Evolutionary conservation across 2,888 invertebrate species (phyloP).

Genomic region (Pandemis cinnamomeana): DNA sequence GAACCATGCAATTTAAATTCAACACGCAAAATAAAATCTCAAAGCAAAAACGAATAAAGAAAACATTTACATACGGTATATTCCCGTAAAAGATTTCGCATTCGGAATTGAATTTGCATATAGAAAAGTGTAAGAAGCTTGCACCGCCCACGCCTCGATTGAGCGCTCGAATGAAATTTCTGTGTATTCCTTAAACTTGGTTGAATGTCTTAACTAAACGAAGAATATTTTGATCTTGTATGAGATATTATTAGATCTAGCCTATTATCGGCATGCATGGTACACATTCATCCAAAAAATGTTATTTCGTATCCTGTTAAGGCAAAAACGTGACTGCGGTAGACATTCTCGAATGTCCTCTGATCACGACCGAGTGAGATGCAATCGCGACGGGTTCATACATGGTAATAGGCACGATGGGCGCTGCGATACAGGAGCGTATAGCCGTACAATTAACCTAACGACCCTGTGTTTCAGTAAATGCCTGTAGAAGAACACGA

Average conservation of each 20-base stretch:
- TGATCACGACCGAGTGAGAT: conserved; percentile 73
- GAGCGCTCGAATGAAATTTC: conserved; percentile 48
- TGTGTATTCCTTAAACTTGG: conserved; percentile 43
- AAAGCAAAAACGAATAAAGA: conserved; percentile 55
- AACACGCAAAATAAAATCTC: conserved; percentile 53
- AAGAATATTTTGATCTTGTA: background rate
- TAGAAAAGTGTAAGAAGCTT: conserved; percentile 51
- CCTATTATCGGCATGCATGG: background rate
- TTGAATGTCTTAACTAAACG: background rate
- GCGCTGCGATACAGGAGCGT: conserved; percentile 50
- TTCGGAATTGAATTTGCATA: conserved; percentile 67
- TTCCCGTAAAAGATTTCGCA: conserved; percentile 64
- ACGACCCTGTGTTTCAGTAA: conserved; percentile 57
- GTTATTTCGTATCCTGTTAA: conserved; percentile 48
- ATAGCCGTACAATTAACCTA: conserved; percentile 66
- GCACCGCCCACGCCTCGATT: conserved; percentile 62
- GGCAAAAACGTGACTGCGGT: conserved; percentile 73
- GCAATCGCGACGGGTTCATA: conserved; percentile 64
- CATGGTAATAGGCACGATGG: conserved; percentile 58
- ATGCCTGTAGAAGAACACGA: background rate
- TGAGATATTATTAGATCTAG: background rate
- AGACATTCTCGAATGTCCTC: conserved; percentile 63
- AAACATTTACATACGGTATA: conserved; percentile 64
- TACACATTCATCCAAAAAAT: conserved; percentile 8
- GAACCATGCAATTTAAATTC: background rate